These are phyloP conservation scores for Knipowitschia caucasica DNA, from an alignment of 2,797 vertebrate species.

Conservation along the genomic window DNA sequence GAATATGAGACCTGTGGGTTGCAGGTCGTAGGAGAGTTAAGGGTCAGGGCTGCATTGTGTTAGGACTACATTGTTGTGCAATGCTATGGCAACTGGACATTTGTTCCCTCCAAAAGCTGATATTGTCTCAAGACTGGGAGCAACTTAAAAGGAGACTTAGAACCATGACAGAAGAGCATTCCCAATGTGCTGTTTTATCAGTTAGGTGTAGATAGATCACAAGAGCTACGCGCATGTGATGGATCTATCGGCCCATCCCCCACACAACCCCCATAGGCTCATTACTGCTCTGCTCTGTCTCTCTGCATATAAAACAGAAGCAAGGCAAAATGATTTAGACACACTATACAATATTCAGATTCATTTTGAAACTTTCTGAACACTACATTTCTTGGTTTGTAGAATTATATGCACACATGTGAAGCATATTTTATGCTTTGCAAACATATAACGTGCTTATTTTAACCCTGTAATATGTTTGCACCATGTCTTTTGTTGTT, in stretches of 20 bases:
- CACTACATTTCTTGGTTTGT: too few relatives aligned
- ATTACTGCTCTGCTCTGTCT: constrained; percentile 45
- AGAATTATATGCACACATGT: neutral
- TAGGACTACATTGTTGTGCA: constrained; percentile 67
- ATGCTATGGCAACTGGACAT: constrained; percentile 74
- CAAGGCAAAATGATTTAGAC: constrained; percentile 5
- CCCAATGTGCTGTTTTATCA: constrained; percentile 62
- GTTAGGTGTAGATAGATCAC: constrained; percentile 67
- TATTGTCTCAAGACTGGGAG: constrained; percentile 67
- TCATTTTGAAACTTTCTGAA: neutral
- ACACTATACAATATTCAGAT: neutral
- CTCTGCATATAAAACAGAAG: constrained; percentile 55
- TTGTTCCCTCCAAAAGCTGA: constrained; percentile 65
- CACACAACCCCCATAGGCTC: constrained; percentile 36
- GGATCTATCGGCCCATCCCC: constrained; percentile 68
- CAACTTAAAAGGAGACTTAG: constrained; percentile 61
- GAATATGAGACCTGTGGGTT: constrained; percentile 63
- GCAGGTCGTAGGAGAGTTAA: constrained; percentile 41
- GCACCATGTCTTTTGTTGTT: too few relatives aligned
- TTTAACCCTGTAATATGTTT: too few relatives aligned
- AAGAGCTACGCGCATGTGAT: constrained; percentile 66
- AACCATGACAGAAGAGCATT: constrained; percentile 56
- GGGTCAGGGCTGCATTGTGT: constrained; percentile 71
- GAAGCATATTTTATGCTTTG: too few relatives aligned
- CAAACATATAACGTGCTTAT: too few relatives aligned